Base-by-base conservation (phyloP, 2,888 invertebrate species). In the Netelia fuscicornis region DNA sequence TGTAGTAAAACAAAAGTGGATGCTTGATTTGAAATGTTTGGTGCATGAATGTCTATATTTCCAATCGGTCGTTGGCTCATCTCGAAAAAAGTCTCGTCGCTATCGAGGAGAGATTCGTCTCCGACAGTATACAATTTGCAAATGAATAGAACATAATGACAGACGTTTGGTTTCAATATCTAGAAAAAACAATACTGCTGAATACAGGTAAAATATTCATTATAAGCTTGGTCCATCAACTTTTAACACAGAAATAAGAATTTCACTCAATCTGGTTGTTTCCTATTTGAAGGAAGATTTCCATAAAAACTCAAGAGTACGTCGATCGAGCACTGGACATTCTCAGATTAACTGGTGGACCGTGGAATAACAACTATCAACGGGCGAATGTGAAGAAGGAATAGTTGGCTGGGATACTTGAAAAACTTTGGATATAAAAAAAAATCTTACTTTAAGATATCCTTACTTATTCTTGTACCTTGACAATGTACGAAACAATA, bases 61-160 rank as follows among this genome's bases (percentile, higher is more conserved):
- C 23, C 30, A 13, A 20, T 54, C 95, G 87, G 91, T 93, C 67
- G 94, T 91, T 91, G 89, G 91, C 60, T 92, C 89, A 87, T 94
- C 93, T 97, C 25, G 95, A 95, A 83, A 94, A 95, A 84, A 96
- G 95, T 87, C 93, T 97, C 2, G 93, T 94, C 52, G 95, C 95
- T 23, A 93, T 96, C 9, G 95, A 95, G 88, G 95, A 95, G 87
- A 95, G 95, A 87, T 97, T 95, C 91, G 97, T 97, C 0, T 93
- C 94, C 0, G 94, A 95, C 70, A 96, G 97, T 89, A 95, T 96
- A 17, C 97, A 97, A 91, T 94, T 96, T 52, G 96, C 95, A 0
- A 95, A 96, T 84, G 96, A 96, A 90, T 92, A 96, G 30, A 94
- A 96, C 72, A 96, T 96, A 90, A 94, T 96, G 23, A 94, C 95